Evolutionary conservation across 2,797 vertebrate species (phyloP).

Genomic region (Cheirogaleus major): DNA sequence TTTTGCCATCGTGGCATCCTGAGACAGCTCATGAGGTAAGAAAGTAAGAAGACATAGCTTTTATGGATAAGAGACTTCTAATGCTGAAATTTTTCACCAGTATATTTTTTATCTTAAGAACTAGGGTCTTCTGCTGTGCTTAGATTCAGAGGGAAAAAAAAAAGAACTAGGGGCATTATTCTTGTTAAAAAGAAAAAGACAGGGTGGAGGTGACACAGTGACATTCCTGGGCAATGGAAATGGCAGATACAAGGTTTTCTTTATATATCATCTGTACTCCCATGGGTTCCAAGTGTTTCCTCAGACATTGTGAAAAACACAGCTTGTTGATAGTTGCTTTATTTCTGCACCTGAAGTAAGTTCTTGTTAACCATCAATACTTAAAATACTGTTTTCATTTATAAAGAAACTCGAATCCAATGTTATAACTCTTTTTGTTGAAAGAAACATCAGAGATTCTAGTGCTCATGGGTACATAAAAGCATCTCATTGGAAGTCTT

Average conservation of each 20-base stretch:
- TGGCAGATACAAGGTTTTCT: not conserved
- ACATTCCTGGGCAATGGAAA: not conserved
- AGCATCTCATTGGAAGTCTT: not conserved
- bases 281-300: not conserved
- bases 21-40: not conserved
- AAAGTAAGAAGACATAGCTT: not conserved
- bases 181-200: not conserved
- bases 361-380: not conserved
- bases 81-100: not conserved
- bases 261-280: fast-evolving
- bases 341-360: not conserved
- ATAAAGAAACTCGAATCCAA: not conserved
- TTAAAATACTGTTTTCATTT: slow-evolving; percentile 31
- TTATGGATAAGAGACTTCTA: not conserved
- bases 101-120: not conserved
- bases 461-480: not conserved
- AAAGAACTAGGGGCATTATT: not conserved
- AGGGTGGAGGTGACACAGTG: not conserved
- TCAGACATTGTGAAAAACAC: not conserved
- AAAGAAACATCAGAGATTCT: not conserved
- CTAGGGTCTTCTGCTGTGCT: not conserved
- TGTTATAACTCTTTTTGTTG: not conserved
- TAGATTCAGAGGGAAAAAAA: not conserved
- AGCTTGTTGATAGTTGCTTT: not conserved
- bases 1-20: not conserved